Conservation (phyloP, 2,888 invertebrate species). For the Tipula helvola region DNA sequence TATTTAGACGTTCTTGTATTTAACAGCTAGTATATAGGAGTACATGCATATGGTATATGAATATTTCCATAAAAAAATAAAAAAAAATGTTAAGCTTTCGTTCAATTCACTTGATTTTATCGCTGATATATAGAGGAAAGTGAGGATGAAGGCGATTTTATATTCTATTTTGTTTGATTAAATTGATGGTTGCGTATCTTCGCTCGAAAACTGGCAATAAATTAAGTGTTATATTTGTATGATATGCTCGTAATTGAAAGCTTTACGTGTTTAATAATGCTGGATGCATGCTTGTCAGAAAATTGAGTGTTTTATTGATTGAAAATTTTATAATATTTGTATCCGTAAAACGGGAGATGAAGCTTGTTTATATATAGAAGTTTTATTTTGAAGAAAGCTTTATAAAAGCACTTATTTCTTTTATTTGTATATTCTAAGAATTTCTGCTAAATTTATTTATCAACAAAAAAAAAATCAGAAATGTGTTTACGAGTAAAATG, state of each 20-base stretch:
- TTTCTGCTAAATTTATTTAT: neutral
- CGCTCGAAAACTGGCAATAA: neutral
- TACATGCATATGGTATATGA: neutral
- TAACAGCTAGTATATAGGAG: neutral
- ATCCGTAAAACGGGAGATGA: neutral
- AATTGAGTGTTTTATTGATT: neutral
- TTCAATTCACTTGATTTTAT: neutral
- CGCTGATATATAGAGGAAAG: neutral
- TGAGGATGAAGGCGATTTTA: neutral
- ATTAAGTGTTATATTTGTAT: neutral
- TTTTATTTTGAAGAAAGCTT: neutral
- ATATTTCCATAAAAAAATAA: neutral
- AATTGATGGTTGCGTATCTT: neutral
- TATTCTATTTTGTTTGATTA: neutral
- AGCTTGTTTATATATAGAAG: too few relatives aligned
- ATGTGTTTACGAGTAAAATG: neutral
- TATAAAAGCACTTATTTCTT: neutral
- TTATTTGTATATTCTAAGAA: neutral
- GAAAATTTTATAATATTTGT: neutral
- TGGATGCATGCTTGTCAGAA: neutral
- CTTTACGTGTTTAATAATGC: neutral
- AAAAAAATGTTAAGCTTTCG: neutral
- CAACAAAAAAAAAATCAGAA: neutral
- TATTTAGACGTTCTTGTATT: neutral
- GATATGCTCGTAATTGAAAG: neutral